A percentile compares a stretch with the other conserved stretches of the same genome.
Conservation (phyloP, 1,140 invertebrate species). For the Babylonia areolata region DNA sequence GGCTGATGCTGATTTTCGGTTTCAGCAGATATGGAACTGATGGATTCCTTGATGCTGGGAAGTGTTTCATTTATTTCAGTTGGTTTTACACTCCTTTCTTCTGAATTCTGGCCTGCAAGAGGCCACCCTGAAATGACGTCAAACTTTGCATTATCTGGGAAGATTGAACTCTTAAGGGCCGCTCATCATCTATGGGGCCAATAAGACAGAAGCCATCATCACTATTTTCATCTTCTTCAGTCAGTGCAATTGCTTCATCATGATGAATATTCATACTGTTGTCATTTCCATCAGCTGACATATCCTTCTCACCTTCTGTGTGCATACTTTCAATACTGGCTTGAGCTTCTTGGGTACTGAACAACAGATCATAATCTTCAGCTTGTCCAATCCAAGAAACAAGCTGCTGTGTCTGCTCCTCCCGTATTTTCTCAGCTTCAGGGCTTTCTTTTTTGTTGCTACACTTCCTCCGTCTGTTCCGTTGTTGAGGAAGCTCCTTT, state of each 20-base stretch:
- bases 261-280: not conserved
- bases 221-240: not conserved
- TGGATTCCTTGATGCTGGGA: not conserved
- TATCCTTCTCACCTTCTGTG: slow-evolving; percentile 17
- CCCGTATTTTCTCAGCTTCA: slow-evolving; percentile 23
- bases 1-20: not conserved
- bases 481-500: slow-evolving; percentile 5
- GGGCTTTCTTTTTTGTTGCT: slow-evolving; percentile 15
- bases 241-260: not conserved
- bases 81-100: not conserved
- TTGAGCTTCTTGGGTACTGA: slow-evolving; percentile 62
- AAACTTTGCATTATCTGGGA: not conserved
- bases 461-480: not conserved
- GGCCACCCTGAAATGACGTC: not conserved
- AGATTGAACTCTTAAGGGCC: not conserved
- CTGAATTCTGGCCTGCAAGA: not conserved
- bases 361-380: slow-evolving; percentile 65
- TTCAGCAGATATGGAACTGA: too few relatives aligned
- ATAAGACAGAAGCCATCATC: slow-evolving; percentile 4
- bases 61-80: not conserved
- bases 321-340: slow-evolving; percentile 40
- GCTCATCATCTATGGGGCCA: not conserved
- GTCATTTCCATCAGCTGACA: not conserved
- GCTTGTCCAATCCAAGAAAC: slow-evolving; percentile 59
- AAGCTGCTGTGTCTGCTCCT: slow-evolving; percentile 47